phyloP scores from a whole-genome alignment of 2,888 invertebrate species.

The Troglohyphantes excavatus region DNA sequence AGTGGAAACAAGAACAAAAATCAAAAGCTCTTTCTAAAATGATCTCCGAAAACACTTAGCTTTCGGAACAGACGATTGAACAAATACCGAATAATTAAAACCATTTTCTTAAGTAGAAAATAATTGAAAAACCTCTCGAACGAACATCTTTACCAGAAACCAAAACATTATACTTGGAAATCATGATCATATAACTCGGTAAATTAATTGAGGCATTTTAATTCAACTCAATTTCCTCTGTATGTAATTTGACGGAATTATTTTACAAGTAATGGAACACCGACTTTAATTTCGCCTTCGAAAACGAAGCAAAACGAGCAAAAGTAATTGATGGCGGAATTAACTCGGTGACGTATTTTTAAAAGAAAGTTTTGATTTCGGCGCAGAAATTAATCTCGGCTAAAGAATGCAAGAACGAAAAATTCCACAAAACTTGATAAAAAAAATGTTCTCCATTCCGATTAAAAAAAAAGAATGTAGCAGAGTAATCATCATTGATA shows the following conservation, averaged over 20 bases:
- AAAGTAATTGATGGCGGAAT: conserved; percentile 14
- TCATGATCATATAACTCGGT: neutral
- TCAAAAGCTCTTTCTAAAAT: neutral
- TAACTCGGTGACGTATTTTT: neutral
- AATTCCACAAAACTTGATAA: neutral
- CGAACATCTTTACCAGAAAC: neutral
- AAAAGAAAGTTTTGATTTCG: neutral
- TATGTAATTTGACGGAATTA: neutral
- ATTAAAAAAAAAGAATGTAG: neutral
- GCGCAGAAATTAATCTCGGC: neutral
- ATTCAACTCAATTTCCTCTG: neutral
- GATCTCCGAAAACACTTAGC: neutral
- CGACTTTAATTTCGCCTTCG: conserved; percentile 5
- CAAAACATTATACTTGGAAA: neutral
- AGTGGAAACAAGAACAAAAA: neutral
- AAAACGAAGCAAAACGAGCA: conserved; percentile 30
- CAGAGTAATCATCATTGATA: conserved; percentile 24
- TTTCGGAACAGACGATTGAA: neutral
- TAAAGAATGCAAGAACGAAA: neutral
- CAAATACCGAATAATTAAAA: conserved; percentile 15
- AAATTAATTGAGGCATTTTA: neutral
- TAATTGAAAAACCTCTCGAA: neutral
- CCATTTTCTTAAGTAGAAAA: neutral
- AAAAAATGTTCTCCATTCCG: neutral
- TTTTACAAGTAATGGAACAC: neutral